Evolutionary conservation across 1,140 invertebrate genomes (phyloP).

Genomic region (Contarinia nasturtii): DNA sequence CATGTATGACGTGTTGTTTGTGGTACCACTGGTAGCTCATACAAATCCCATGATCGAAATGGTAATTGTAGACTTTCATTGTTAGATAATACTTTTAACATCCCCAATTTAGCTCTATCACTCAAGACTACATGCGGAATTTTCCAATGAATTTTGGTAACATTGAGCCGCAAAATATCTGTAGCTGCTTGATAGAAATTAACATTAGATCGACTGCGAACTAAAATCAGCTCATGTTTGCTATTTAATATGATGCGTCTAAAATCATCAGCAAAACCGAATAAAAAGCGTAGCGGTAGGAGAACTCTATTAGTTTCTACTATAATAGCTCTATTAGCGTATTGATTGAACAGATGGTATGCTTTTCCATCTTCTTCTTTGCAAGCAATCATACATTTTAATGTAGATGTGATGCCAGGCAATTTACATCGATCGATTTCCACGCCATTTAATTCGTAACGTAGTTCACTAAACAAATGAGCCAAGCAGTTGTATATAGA

Average conservation of each 20-base stretch:
- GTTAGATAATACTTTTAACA: conserved; percentile 11
- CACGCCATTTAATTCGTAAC: conserved; percentile 23
- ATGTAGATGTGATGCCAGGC: conserved; percentile 18
- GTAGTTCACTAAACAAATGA: conserved; percentile 24
- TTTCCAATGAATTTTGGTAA: conserved; percentile 7
- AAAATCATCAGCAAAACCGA: conserved; percentile 27
- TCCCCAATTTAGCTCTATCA: conserved; percentile 8
- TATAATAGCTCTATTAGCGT: background rate
- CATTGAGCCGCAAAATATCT: conserved; percentile 1
- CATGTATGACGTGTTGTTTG: conserved; percentile 12
- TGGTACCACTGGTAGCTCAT: conserved; percentile 20
- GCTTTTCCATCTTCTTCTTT: too few species aligned
- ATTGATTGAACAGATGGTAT: background rate
- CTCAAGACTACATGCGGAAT: conserved; percentile 9
- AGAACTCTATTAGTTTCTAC: conserved; percentile 14
- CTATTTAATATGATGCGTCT: conserved; percentile 22
- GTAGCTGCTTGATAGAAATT: conserved; percentile 4
- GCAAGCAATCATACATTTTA: conserved; percentile 12
- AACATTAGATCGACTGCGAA: conserved; percentile 14
- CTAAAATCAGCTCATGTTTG: conserved; percentile 26
- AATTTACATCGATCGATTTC: conserved; percentile 23
- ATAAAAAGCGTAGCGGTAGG: conserved; percentile 19
- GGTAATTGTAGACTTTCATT: conserved; percentile 10
- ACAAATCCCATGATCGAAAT: conserved; percentile 19
- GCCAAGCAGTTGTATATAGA: conserved; percentile 19